Conservation (phyloP, 2,888 invertebrate species). For the Aleiodes testaceus region DNA sequence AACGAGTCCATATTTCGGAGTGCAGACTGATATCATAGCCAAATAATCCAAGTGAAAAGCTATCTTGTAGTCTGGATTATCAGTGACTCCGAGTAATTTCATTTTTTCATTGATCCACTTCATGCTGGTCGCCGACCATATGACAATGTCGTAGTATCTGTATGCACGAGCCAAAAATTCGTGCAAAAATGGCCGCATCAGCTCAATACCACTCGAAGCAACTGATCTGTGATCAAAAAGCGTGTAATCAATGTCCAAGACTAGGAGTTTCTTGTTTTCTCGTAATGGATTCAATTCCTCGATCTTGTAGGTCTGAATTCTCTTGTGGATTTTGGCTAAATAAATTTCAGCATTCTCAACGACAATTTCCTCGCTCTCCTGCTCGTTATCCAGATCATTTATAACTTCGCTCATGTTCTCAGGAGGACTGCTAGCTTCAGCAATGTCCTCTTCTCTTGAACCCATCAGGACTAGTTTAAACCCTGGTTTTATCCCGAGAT, state of each 20-base stretch:
- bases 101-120: constrained; percentile 99
- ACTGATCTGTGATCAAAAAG: constrained; percentile 95
- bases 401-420: constrained; percentile 88
- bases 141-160: constrained; percentile 94
- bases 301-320: constrained; percentile 88
- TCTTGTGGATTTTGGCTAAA: constrained; percentile 86
- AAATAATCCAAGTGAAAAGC: constrained; percentile 92
- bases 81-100: constrained; percentile 90
- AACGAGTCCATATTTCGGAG: constrained; percentile 91
- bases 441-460: constrained; percentile 92
- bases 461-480: constrained; percentile 98
- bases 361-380: constrained; percentile 86
- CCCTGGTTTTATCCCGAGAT: constrained; percentile 87
- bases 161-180: constrained; percentile 93
- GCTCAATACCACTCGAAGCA: constrained; percentile 89
- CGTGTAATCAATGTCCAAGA: constrained; percentile 97
- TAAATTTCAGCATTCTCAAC: constrained; percentile 81
- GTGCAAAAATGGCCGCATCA: constrained; percentile 96
- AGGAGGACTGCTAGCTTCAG: constrained; percentile 86
- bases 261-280: constrained; percentile 90
- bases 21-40: constrained; percentile 96
- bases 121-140: constrained; percentile 99
- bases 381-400: constrained; percentile 91
- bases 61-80: constrained; percentile 90
- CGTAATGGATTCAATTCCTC: constrained; percentile 87